phyloP scores from a whole-genome alignment of 2,888 invertebrate genomes.

The Drosophila merina region DNA sequence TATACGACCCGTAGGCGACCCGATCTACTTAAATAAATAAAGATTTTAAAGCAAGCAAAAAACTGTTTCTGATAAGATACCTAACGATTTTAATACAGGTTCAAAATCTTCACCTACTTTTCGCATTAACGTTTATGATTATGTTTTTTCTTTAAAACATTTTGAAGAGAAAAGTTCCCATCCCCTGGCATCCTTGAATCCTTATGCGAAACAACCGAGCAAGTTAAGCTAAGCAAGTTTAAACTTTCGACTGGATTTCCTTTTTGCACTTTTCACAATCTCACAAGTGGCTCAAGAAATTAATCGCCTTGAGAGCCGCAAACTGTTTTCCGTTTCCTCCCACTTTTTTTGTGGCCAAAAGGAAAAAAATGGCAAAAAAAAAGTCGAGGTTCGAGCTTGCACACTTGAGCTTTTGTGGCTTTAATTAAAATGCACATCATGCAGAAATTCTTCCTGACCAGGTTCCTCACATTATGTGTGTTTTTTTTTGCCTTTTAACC shows the following conservation, averaged over 20 bases:
- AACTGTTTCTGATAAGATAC: too few relatives aligned
- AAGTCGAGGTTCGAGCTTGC: slow-evolving; percentile 24
- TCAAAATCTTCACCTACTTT: slow-evolving; percentile 4
- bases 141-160: slow-evolving; percentile 18
- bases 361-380: slow-evolving; percentile 8
- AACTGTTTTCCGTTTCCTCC: slow-evolving; percentile 29
- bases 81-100: not conserved
- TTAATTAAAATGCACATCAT: slow-evolving; percentile 71
- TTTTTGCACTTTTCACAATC: slow-evolving; percentile 6
- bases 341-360: slow-evolving; percentile 16
- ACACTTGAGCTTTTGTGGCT: slow-evolving; percentile 51
- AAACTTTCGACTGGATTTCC: slow-evolving; percentile 21
- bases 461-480: slow-evolving; percentile 24
- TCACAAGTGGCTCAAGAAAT: slow-evolving; percentile 42
- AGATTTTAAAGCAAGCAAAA: too few relatives aligned
- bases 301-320: slow-evolving; percentile 42
- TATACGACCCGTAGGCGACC: not conserved
- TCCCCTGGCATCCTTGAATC: not conserved
- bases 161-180: not conserved
- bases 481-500: slow-evolving; percentile 36
- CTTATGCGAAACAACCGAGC: slow-evolving; percentile 7
- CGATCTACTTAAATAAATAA: too few relatives aligned
- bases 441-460: slow-evolving; percentile 24
- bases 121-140: slow-evolving; percentile 31
- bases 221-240: slow-evolving; percentile 32